Percentiles rank a stretch among this genome's conserved stretches.
These are phyloP conservation scores for Zeuzera pyrina DNA, from an alignment of 2,888 invertebrate species.

Conservation along the genomic window DNA sequence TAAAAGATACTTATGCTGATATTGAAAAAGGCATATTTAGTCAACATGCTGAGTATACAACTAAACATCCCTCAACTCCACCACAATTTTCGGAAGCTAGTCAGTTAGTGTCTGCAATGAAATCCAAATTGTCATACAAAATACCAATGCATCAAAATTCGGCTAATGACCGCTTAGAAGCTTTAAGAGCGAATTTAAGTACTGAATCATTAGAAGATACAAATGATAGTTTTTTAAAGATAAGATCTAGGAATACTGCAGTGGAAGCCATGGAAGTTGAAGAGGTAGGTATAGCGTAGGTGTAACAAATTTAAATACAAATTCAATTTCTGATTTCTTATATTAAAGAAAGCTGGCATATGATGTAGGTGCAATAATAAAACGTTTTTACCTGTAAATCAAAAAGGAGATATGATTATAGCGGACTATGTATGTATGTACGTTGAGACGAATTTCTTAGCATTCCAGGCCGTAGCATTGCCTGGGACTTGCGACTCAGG, in stretches of 20 bases:
- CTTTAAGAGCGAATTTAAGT: conserved; percentile 18
- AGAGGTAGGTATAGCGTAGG: conserved; percentile 12
- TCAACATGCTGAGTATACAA: conserved; percentile 54
- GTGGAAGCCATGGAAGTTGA: conserved; percentile 8
- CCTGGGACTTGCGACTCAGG: too few species aligned
- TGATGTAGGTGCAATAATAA: too few species aligned
- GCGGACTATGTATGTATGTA: too few species aligned
- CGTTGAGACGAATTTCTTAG: too few species aligned
- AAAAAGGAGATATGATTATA: too few species aligned
- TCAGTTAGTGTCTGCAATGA: conserved; percentile 57
- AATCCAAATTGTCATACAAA: conserved; percentile 51
- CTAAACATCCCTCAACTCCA: conserved; percentile 58
- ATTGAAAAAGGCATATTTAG: conserved; percentile 58
- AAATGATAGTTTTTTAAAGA: conserved; percentile 1
- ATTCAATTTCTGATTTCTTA: too few species aligned
- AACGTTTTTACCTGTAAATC: too few species aligned
- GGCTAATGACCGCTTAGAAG: conserved; percentile 44
- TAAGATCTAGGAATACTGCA: neutral
- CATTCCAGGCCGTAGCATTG: too few species aligned
- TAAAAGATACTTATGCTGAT: conserved; percentile 57
- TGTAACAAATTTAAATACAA: too few species aligned
- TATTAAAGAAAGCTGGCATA: too few species aligned
- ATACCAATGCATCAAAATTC: conserved; percentile 24
- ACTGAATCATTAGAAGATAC: neutral
- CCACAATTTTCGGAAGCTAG: conserved; percentile 64